phyloP scores from a whole-genome alignment of 2,113 vertebrate species.

The Leuciscus idus region DNA sequence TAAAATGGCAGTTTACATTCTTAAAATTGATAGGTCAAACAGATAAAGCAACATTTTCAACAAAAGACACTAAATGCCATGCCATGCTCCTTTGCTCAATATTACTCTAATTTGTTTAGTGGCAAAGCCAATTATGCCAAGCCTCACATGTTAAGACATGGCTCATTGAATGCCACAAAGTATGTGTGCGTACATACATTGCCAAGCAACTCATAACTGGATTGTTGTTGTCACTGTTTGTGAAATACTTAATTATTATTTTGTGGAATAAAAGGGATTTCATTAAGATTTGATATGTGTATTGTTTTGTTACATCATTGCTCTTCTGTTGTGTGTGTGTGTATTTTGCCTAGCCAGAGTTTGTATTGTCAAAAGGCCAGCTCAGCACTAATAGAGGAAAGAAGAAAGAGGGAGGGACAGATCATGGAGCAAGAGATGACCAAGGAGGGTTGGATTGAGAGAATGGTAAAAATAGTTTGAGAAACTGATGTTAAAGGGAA shows the following conservation, averaged over 20 bases:
- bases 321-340: conserved; percentile 23
- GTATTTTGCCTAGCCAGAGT: conserved; percentile 45
- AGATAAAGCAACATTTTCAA: conserved; percentile 27
- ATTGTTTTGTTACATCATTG: conserved; percentile 18
- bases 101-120: conserved; percentile 9
- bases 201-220: conserved; percentile 33
- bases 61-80: conserved; percentile 1
- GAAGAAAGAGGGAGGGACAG: conserved; percentile 56
- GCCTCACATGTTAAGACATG: conserved; percentile 27
- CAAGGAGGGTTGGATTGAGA: conserved; percentile 64
- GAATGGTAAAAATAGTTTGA: conserved; percentile 57
- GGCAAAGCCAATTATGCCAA: conserved; percentile 19
- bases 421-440: conserved; percentile 64
- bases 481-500: conserved; percentile 13
- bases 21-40: conserved; percentile 16
- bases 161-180: conserved; percentile 19
- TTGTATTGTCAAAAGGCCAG: conserved; percentile 52
- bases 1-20: conserved; percentile 41
- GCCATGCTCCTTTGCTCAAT: conserved; percentile 23
- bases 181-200: conserved; percentile 25
- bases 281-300: conserved; percentile 16
- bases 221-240: conserved; percentile 36
- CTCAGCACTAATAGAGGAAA: conserved; percentile 62
- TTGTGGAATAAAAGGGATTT: conserved; percentile 43
- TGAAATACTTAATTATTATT: conserved; percentile 30